Conservation (phyloP, 1,140 invertebrate genomes). For the Saccostrea echinata region DNA sequence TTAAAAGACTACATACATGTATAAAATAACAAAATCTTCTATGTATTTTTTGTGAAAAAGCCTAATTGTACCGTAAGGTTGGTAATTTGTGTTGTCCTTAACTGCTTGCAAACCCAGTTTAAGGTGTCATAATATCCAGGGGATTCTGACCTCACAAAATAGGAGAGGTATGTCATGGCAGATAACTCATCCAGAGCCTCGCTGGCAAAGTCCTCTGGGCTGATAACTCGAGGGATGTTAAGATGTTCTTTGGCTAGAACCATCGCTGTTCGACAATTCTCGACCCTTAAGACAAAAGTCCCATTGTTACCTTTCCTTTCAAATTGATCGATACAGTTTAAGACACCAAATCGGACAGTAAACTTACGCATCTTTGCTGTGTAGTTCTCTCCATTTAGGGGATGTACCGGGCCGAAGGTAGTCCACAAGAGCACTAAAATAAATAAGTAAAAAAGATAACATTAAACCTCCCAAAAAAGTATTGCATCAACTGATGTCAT, state of each 20-base stretch:
- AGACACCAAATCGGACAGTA: neutral
- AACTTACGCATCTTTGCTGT: slow-evolving; percentile 85
- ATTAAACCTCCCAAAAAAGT: too few relatives aligned
- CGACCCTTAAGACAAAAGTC: slow-evolving; percentile 82
- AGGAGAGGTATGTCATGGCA: slow-evolving; percentile 99
- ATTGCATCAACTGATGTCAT: too few relatives aligned
- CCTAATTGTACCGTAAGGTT: slow-evolving; percentile 93
- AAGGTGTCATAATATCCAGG: slow-evolving; percentile 95
- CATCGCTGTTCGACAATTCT: slow-evolving; percentile 96
- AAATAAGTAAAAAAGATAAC: neutral
- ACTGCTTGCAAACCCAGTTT: slow-evolving; percentile 89
- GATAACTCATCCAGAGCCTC: slow-evolving; percentile 97
- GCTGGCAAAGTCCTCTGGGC: slow-evolving; percentile 96
- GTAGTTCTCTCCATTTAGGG: slow-evolving; percentile 92
- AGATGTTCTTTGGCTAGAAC: slow-evolving; percentile 93
- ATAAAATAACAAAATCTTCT: too few relatives aligned
- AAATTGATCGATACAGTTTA: neutral
- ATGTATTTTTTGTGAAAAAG: neutral
- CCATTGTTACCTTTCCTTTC: neutral
- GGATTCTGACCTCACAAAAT: slow-evolving; percentile 97
- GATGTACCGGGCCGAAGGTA: slow-evolving; percentile 95
- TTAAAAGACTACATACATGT: too few relatives aligned
- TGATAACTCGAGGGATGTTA: slow-evolving; percentile 94
- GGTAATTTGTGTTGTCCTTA: slow-evolving; percentile 79
- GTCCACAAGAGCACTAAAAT: slow-evolving; percentile 89